These are phyloP conservation scores for Boulengeromyrus knoepffleri DNA, from an alignment of 2,113 vertebrate genomes.

Conservation along the genomic window DNA sequence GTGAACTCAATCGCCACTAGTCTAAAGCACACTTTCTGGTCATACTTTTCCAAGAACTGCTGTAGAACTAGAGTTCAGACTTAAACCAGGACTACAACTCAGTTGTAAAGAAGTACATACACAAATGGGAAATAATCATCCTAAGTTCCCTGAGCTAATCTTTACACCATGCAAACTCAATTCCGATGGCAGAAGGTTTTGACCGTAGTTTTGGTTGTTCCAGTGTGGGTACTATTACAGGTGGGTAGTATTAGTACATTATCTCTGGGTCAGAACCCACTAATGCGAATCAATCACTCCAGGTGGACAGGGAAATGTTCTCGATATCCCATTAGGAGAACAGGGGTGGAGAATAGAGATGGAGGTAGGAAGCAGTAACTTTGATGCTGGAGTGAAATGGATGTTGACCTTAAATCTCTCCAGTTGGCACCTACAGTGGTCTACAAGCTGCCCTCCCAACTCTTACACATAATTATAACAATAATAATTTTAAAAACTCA, in stretches of 20 bases:
- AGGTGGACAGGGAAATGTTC: not conserved
- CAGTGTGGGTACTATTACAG: not conserved
- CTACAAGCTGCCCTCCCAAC: not conserved
- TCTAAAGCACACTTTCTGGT: not conserved
- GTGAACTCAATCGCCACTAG: not conserved
- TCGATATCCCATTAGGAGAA: not conserved
- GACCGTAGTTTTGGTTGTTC: not conserved
- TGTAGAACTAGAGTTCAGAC: not conserved
- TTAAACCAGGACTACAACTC: not conserved
- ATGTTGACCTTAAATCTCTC: not conserved
- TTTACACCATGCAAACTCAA: not conserved
- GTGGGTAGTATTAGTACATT: not conserved
- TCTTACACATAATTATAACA: not conserved
- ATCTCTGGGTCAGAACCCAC: not conserved
- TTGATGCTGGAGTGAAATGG: not conserved
- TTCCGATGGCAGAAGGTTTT: not conserved
- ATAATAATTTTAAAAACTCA: constrained; percentile 58
- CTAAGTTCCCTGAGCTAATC: not conserved
- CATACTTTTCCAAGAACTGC: not conserved
- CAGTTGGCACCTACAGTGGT: not conserved
- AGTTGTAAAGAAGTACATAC: not conserved
- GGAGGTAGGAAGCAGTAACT: not conserved
- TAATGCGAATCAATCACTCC: not conserved
- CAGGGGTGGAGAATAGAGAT: not conserved
- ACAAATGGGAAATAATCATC: not conserved